These are phyloP conservation scores for Platynereis dumerilii DNA, from an alignment of 2,888 invertebrate species.

Conservation along the genomic window DNA sequence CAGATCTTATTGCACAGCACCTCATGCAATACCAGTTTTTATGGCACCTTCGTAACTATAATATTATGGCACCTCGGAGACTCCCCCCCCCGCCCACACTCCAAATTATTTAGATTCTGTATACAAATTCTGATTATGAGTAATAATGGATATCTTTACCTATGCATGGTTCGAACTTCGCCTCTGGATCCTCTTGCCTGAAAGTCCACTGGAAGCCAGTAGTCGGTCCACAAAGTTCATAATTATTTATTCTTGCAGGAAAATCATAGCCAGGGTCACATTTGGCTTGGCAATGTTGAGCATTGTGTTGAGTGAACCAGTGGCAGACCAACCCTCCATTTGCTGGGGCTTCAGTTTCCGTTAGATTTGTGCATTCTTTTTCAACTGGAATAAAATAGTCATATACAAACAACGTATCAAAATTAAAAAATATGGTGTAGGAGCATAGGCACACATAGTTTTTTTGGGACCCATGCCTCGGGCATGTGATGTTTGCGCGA, in stretches of 20 bases:
- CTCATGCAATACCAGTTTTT: too few species aligned
- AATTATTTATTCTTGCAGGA: constrained; percentile 4
- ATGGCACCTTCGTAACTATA: too few species aligned
- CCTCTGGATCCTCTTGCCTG: not conserved
- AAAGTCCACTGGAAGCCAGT: constrained; percentile 8
- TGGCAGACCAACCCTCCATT: constrained; percentile 11
- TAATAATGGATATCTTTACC: not conserved
- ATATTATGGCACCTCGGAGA: too few species aligned
- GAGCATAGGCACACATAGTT: too few species aligned
- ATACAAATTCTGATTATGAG: not conserved
- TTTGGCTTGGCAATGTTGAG: not conserved
- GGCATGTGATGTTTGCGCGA: too few species aligned
- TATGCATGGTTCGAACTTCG: not conserved
- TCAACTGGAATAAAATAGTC: constrained; percentile 2
- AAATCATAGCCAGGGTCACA: constrained; percentile 9
- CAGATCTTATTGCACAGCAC: too few species aligned
- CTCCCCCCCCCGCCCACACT: too few species aligned
- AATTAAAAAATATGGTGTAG: too few species aligned
- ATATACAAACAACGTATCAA: too few species aligned
- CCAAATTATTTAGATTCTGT: too few species aligned
- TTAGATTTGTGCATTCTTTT: constrained; percentile 5
- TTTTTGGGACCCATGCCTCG: too few species aligned
- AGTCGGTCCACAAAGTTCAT: constrained; percentile 8
- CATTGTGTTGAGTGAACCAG: not conserved
- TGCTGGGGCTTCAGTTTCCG: not conserved